Conservation (phyloP, 2,888 invertebrate species). For the Eurois occulta region DNA sequence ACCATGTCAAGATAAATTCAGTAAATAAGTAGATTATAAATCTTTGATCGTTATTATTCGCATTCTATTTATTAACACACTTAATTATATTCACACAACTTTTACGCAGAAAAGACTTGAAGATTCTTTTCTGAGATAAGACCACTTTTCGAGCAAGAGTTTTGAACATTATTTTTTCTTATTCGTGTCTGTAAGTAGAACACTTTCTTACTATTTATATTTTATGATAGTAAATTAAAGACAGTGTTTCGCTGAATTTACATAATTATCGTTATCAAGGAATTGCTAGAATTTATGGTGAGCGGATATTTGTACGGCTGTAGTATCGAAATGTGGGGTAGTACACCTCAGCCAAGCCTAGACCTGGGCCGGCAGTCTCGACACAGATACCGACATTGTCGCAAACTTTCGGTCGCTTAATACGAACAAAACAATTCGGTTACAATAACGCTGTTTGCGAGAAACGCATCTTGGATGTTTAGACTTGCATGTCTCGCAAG, state of each 20-base stretch:
- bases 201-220: background rate
- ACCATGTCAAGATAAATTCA: too few relatives aligned
- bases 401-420: too few relatives aligned
- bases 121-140: background rate
- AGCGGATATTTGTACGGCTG: background rate
- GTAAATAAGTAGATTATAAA: too few relatives aligned
- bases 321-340: background rate
- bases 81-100: background rate
- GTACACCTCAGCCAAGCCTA: background rate
- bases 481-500: too few relatives aligned
- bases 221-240: background rate
- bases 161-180: background rate
- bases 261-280: background rate
- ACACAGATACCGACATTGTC: too few relatives aligned
- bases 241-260: background rate
- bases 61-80: background rate
- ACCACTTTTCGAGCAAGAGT: background rate
- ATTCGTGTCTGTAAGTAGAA: background rate
- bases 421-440: too few relatives aligned
- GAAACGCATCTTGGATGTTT: too few relatives aligned
- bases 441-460: too few relatives aligned
- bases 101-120: background rate
- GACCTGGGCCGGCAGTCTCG: too few relatives aligned
- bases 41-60: background rate
- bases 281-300: background rate